A percentile compares a stretch with the other conserved stretches of the same genome.
phyloP scores from a whole-genome alignment of 2,113 vertebrate genomes.

The Tyto alba region DNA sequence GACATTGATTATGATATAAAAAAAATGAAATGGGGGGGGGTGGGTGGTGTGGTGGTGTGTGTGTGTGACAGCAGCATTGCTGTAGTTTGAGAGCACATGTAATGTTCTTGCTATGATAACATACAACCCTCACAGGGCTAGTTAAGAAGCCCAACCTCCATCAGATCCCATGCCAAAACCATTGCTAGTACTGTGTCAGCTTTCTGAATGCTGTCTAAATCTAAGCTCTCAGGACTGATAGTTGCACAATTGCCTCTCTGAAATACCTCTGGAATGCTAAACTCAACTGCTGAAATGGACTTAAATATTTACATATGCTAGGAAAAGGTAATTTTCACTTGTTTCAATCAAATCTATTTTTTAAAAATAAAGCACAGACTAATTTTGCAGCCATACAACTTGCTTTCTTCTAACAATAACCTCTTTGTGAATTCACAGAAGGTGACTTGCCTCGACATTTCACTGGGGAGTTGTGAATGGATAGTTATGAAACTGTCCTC shows the following conservation, averaged over 20 bases:
- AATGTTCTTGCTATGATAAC: slow-evolving; percentile 40
- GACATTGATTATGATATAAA: slow-evolving; percentile 19
- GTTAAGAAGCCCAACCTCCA: slow-evolving; percentile 63
- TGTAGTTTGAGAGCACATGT: slow-evolving; percentile 34
- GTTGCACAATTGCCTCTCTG: slow-evolving; percentile 49
- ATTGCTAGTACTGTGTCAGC: slow-evolving; percentile 61
- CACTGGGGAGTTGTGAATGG: slow-evolving; percentile 58
- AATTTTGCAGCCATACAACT: slow-evolving; percentile 28
- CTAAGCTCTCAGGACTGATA: slow-evolving; percentile 46
- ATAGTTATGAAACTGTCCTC: slow-evolving; percentile 64
- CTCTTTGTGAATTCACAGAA: slow-evolving; percentile 60
- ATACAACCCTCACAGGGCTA: slow-evolving; percentile 41
- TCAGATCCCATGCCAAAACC: slow-evolving; percentile 55
- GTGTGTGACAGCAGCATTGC: too few relatives aligned
- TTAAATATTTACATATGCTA: slow-evolving; percentile 61
- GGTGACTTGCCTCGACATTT: slow-evolving; percentile 55
- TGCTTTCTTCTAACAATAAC: slow-evolving; percentile 52
- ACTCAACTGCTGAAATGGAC: slow-evolving; percentile 27
- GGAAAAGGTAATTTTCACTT: slow-evolving; percentile 65
- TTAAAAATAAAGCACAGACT: slow-evolving; percentile 40
- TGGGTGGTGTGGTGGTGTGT: too few relatives aligned
- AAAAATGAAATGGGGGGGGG: slow-evolving; percentile 24
- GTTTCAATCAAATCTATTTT: slow-evolving; percentile 45
- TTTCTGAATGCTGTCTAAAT: slow-evolving; percentile 51
- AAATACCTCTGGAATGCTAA: slow-evolving; percentile 57